Evolutionary conservation across 1,140 invertebrate species (phyloP).

Genomic region (Brachionus angularis): DNA sequence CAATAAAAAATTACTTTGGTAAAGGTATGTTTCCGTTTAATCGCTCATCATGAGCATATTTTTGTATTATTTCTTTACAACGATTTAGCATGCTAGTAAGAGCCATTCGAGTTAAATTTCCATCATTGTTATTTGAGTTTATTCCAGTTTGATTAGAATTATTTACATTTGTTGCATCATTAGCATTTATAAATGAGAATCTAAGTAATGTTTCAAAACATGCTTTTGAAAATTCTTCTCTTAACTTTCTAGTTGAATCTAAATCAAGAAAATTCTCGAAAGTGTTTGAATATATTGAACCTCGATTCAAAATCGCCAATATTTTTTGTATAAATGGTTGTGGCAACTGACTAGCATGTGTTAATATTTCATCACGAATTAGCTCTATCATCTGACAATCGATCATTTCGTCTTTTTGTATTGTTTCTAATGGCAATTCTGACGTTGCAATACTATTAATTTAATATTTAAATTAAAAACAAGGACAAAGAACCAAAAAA

Average conservation of each 20-base stretch:
- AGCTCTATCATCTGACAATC: conserved; percentile 76
- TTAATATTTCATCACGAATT: conserved; percentile 76
- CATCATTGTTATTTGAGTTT: no score
- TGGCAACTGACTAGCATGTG: conserved; percentile 72
- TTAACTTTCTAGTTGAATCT: conserved; percentile 73
- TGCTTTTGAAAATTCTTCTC: conserved; percentile 90
- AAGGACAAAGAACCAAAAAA: not conserved
- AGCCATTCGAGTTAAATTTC: conserved; percentile 73
- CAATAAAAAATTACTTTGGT: conserved; percentile 67
- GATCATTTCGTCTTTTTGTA: conserved; percentile 74
- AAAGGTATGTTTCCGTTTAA: conserved; percentile 81
- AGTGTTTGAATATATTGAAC: conserved; percentile 84
- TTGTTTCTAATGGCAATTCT: conserved; percentile 73
- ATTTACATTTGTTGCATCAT: conserved; percentile 59
- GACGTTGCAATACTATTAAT: conserved; percentile 60
- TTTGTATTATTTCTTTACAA: conserved; percentile 82
- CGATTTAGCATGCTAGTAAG: conserved; percentile 77
- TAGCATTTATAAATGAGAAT: conserved; percentile 68
- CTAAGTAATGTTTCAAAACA: conserved; percentile 93
- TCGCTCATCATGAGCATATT: conserved; percentile 81
- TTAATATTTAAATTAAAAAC: not conserved
- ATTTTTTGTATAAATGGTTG: conserved; percentile 79
- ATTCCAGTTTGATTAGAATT: conserved; percentile 32
- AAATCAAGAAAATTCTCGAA: conserved; percentile 64
- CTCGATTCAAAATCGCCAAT: conserved; percentile 82